Evolutionary conservation across 2,113 vertebrate species (phyloP).

Genomic region (Rhinichthys klamathensis): DNA sequence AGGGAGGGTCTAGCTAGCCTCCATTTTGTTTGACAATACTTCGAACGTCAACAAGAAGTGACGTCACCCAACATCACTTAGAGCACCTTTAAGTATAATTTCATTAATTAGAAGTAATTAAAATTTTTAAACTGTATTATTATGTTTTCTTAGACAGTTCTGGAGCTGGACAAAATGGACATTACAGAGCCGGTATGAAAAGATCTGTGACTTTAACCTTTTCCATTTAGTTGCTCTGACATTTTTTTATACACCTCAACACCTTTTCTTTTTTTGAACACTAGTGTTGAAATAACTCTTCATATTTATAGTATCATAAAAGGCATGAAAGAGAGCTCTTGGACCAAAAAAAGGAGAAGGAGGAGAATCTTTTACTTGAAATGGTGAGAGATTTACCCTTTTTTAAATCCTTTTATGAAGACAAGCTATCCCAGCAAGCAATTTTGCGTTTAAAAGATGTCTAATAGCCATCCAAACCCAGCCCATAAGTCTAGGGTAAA

Average conservation of each 20-base stretch:
- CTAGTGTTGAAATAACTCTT: conserved; percentile 19
- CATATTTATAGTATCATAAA: conserved; percentile 83
- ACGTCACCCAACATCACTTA: too few relatives aligned
- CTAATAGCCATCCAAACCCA: too few relatives aligned
- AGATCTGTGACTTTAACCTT: conserved; percentile 26
- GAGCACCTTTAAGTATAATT: background rate
- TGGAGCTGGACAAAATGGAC: conserved; percentile 95
- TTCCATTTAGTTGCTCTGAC: conserved; percentile 3
- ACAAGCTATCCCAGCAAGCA: background rate
- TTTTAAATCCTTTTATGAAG: background rate
- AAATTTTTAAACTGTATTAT: background rate
- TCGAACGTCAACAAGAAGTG: too few relatives aligned
- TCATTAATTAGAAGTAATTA: background rate
- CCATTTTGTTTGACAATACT: too few relatives aligned
- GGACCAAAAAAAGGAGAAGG: conserved; percentile 92
- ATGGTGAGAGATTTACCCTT: conserved; percentile 77
- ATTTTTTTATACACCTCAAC: background rate
- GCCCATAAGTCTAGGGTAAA: too few relatives aligned
- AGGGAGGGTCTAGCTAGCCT: too few relatives aligned
- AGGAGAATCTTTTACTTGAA: conserved; percentile 89
- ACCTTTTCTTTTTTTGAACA: background rate
- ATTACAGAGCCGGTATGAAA: conserved; percentile 76
- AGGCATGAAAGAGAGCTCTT: conserved; percentile 85
- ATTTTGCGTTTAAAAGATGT: too few relatives aligned
- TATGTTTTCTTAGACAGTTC: conserved; percentile 78